phyloP scores from a whole-genome alignment of 2,113 vertebrate species.

The Reinhardtius hippoglossoides region DNA sequence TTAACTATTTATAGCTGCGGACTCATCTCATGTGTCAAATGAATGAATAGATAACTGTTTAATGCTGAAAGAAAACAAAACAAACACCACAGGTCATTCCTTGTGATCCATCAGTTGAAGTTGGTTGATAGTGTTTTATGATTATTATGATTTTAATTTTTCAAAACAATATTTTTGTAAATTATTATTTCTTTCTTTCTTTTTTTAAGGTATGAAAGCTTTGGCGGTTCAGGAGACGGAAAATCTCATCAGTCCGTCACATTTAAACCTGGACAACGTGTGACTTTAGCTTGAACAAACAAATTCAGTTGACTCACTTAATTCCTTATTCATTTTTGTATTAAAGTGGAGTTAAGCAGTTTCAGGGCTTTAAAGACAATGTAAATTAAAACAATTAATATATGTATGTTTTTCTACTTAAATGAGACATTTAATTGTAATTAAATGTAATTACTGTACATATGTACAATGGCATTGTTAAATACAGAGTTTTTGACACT shows the following conservation, averaged over 20 bases:
- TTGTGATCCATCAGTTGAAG: too few species aligned
- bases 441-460: conserved; percentile 53
- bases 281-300: conserved; percentile 89
- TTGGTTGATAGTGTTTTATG: neutral
- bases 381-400: neutral
- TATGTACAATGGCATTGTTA: conserved; percentile 35
- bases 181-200: conserved; percentile 40
- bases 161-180: neutral
- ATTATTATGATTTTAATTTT: neutral
- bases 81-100: too few species aligned
- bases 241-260: conserved; percentile 76
- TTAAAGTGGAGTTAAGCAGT: neutral
- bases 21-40: too few species aligned
- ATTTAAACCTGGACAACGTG: conserved; percentile 89
- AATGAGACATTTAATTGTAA: neutral
- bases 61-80: too few species aligned
- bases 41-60: too few species aligned
- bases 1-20: too few species aligned
- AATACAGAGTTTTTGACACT: conserved; percentile 11
- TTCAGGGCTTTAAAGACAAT: neutral
- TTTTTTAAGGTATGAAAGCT: conserved; percentile 87
- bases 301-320: neutral
- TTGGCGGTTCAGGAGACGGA: conserved; percentile 84
- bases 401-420: conserved; percentile 2
- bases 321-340: neutral